Percentiles rank a stretch among this genome's conserved stretches.
Evolutionary conservation across 1,140 invertebrate species (phyloP).

Genomic region (Rhyacophila brunnea): DNA sequence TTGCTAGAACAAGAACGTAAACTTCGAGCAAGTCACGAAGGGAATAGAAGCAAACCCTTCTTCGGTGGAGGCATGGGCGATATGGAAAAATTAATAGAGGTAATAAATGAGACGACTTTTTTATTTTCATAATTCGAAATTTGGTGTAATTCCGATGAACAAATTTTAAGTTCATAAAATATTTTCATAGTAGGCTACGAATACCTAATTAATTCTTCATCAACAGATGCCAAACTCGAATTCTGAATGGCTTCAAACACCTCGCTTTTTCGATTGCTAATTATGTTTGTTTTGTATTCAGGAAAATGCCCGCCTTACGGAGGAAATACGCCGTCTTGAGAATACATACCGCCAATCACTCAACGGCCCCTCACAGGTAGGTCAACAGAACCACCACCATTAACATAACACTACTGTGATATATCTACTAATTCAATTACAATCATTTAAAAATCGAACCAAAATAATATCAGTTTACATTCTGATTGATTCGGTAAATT

Average conservation of each 20-base stretch:
- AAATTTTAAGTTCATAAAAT: too few relatives aligned
- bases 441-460: too few relatives aligned
- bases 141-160: background rate
- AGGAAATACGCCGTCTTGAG: slow-evolving; percentile 23
- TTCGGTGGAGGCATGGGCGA: slow-evolving; percentile 10
- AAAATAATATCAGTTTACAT: too few relatives aligned
- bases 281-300: slow-evolving; percentile 8
- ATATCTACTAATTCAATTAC: too few relatives aligned
- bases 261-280: too few relatives aligned
- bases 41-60: background rate
- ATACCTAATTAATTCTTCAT: too few relatives aligned
- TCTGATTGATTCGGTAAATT: too few relatives aligned
- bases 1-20: slow-evolving; percentile 17
- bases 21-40: background rate
- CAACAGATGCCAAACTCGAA: too few relatives aligned
- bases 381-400: too few relatives aligned
- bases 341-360: slow-evolving; percentile 13
- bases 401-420: too few relatives aligned
- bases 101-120: slow-evolving; percentile 3
- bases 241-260: too few relatives aligned
- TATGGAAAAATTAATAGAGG: slow-evolving; percentile 29
- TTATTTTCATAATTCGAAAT: background rate
- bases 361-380: slow-evolving; percentile 33
- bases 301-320: slow-evolving; percentile 27
- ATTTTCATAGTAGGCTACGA: too few relatives aligned